phyloP scores from a whole-genome alignment of 2,113 vertebrate genomes.

The Elanoides forficatus region DNA sequence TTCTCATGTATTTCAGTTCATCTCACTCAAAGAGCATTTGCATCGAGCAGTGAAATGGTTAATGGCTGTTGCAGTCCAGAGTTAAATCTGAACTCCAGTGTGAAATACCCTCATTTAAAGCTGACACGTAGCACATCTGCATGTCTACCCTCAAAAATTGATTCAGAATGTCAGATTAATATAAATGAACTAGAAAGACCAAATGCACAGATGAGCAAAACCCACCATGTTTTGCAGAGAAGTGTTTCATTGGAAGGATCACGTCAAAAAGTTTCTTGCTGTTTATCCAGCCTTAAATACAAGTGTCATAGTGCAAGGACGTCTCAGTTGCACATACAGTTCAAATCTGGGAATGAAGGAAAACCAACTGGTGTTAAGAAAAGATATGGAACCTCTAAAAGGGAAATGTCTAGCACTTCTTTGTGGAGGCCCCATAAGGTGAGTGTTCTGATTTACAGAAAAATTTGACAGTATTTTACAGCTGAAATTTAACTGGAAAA shows the following conservation, averaged over 20 bases:
- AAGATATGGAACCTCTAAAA: conserved; percentile 63
- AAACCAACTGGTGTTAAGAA: conserved; percentile 66
- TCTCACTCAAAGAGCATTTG: conserved; percentile 74
- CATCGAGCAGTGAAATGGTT: conserved; percentile 57
- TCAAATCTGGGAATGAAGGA: conserved; percentile 79
- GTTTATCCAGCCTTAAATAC: conserved; percentile 82
- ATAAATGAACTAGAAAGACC: conserved; percentile 62
- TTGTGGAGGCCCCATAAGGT: conserved; percentile 77
- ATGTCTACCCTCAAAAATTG: conserved; percentile 67
- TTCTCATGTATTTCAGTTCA: conserved; percentile 79
- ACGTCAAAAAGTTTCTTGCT: conserved; percentile 79
- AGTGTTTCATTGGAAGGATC: conserved; percentile 90
- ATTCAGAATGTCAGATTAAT: conserved; percentile 49
- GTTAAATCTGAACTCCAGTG: conserved; percentile 41
- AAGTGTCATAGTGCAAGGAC: conserved; percentile 72
- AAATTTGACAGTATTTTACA: neutral
- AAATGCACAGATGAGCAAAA: conserved; percentile 55
- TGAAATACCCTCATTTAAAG: conserved; percentile 60
- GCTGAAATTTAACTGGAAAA: neutral
- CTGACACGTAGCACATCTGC: conserved; percentile 78
- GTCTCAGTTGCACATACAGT: conserved; percentile 89
- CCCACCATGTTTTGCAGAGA: conserved; percentile 81
- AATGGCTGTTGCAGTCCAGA: conserved; percentile 59
- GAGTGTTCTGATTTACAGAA: conserved; percentile 65
- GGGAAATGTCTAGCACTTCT: conserved; percentile 51